Evolutionary conservation across 1,140 invertebrate genomes (phyloP).

Genomic region (Eufriesea mexicana): DNA sequence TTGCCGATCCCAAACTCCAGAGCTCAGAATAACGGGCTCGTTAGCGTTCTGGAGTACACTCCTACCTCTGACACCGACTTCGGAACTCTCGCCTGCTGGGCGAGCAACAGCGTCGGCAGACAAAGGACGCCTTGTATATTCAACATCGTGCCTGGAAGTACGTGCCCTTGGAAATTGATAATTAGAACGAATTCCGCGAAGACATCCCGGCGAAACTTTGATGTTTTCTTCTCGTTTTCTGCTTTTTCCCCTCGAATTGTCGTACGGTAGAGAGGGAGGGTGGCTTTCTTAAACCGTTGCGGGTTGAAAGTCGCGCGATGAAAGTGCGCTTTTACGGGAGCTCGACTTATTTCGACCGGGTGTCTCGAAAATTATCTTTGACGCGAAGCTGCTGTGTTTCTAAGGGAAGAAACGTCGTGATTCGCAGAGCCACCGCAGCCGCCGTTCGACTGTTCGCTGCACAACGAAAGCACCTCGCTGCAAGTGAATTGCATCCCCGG

Average conservation of each 20-base stretch:
- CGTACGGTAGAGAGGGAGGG: too few species aligned
- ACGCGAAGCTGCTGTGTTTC: neutral
- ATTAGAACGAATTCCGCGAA: neutral
- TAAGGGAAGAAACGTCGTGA: neutral
- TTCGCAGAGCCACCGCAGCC: constrained; percentile 86
- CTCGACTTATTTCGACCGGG: too few species aligned
- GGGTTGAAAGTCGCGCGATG: too few species aligned
- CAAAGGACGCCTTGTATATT: constrained; percentile 92
- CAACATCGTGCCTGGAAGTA: constrained; percentile 91
- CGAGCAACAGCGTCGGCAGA: constrained; percentile 90
- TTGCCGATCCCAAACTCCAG: constrained; percentile 83
- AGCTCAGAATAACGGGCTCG: constrained; percentile 85
- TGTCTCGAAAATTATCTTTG: neutral
- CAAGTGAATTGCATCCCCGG: constrained; percentile 90
- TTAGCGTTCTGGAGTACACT: constrained; percentile 87
- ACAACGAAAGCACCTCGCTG: constrained; percentile 85
- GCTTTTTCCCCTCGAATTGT: too few species aligned
- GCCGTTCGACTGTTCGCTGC: constrained; percentile 86
- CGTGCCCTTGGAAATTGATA: constrained; percentile 73
- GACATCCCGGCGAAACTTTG: neutral
- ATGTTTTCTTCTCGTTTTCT: neutral
- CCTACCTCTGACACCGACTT: constrained; percentile 87
- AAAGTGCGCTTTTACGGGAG: too few species aligned
- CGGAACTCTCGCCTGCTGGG: constrained; percentile 93
- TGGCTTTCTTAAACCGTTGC: too few species aligned